Evolutionary conservation across 2,888 invertebrate species (phyloP).

Genomic region (Calameuta idolon): DNA sequence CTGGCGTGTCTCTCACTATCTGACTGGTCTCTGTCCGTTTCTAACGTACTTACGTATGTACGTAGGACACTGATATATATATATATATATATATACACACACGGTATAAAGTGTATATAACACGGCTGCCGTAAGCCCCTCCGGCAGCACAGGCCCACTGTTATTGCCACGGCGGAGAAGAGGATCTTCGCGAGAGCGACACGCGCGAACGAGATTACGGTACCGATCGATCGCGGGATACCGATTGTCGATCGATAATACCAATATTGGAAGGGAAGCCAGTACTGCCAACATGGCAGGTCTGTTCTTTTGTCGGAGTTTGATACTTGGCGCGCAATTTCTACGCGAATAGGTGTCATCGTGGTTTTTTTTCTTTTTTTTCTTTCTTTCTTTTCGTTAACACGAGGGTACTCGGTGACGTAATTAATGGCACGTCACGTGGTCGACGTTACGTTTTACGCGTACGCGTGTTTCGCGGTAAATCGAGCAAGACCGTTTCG

Average conservation of each 20-base stretch:
- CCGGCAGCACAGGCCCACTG: background rate
- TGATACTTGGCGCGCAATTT: background rate
- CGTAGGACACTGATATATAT: background rate
- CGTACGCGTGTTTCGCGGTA: background rate
- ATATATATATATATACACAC: no score
- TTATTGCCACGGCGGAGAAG: background rate
- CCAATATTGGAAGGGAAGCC: background rate
- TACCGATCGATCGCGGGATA: background rate
- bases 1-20: constrained; percentile 8
- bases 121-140: background rate
- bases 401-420: background rate
- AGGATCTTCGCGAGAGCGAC: background rate
- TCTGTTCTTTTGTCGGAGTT: no score
- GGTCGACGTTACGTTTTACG: background rate
- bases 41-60: background rate
- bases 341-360: background rate
- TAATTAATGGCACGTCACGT: background rate
- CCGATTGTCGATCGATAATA: background rate
- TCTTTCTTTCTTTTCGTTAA: background rate
- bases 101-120: no score
- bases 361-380: background rate
- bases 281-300: background rate
- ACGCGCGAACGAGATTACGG: background rate
- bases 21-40: background rate
- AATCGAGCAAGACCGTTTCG: background rate